A percentile compares a stretch with the other conserved stretches of the same genome.
Evolutionary conservation across 2,113 vertebrate species (phyloP).

Genomic region (Osmerus eperlanus): DNA sequence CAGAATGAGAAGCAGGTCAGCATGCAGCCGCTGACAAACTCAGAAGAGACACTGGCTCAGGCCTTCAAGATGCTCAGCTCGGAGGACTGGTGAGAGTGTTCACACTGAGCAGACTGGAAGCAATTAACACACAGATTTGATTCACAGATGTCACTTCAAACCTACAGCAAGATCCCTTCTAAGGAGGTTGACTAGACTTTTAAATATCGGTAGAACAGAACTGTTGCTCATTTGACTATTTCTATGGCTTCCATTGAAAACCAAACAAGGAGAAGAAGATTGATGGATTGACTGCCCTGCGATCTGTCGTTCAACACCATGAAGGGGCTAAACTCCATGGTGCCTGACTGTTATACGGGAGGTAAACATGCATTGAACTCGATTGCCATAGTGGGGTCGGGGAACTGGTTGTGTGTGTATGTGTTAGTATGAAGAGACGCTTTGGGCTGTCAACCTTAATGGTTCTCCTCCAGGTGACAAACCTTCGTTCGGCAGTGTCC

Average conservation of each 20-base stretch:
- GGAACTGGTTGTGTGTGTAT: not conserved
- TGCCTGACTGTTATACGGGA: slow-evolving; percentile 75
- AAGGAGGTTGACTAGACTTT: not conserved
- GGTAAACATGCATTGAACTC: slow-evolving; percentile 52
- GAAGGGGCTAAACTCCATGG: slow-evolving; percentile 71
- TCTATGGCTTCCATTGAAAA: slow-evolving; percentile 3
- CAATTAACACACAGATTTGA: too few relatives aligned
- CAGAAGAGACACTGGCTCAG: slow-evolving; percentile 63
- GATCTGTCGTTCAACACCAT: slow-evolving; percentile 75
- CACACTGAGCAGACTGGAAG: too few relatives aligned
- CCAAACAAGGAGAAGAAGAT: slow-evolving; percentile 73
- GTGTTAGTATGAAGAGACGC: not conserved
- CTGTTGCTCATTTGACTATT: not conserved
- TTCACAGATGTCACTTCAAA: too few relatives aligned
- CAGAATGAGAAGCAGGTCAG: slow-evolving; percentile 59
- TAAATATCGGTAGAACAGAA: not conserved
- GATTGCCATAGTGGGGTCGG: too few relatives aligned
- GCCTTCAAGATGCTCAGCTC: slow-evolving; percentile 65
- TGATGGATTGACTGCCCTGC: slow-evolving; percentile 34
- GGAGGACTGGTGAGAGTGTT: slow-evolving; percentile 67
- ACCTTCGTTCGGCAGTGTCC: slow-evolving; percentile 80
- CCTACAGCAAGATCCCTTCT: too few relatives aligned
- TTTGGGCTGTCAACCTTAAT: not conserved
- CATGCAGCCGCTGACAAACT: slow-evolving; percentile 57
- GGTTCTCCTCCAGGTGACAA: slow-evolving; percentile 72